phyloP scores from a whole-genome alignment of 2,113 vertebrate species.

The Hydropotes inermis region DNA sequence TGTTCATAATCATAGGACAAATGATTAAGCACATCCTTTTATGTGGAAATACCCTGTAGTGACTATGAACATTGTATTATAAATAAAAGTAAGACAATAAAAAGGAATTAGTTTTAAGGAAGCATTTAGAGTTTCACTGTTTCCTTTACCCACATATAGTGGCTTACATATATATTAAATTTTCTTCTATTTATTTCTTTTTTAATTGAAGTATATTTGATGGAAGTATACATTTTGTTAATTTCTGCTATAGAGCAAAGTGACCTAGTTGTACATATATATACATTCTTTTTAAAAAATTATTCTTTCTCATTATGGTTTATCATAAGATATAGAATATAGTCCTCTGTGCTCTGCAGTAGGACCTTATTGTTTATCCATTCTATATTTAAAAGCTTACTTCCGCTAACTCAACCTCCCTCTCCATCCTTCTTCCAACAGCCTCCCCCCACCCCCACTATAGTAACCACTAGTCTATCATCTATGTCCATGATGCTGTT shows the following conservation, averaged over 20 bases:
- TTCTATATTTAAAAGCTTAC: not conserved
- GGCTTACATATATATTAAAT: not conserved
- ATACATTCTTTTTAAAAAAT: not conserved
- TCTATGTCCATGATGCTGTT: not conserved
- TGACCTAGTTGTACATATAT: not conserved
- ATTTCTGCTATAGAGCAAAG: not conserved
- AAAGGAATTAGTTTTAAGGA: slow-evolving; percentile 74
- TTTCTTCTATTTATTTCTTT: not conserved
- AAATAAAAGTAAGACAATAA: slow-evolving; percentile 76
- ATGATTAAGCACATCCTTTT: slow-evolving; percentile 72
- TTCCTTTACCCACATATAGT: slow-evolving; percentile 54
- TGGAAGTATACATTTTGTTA: not conserved
- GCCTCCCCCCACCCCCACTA: not conserved
- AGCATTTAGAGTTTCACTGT: slow-evolving; percentile 66
- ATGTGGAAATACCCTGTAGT: slow-evolving; percentile 71
- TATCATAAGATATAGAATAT: not conserved
- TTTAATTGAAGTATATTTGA: not conserved
- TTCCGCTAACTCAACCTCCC: not conserved
- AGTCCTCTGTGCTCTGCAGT: not conserved
- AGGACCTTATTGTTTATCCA: not conserved
- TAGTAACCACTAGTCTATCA: not conserved
- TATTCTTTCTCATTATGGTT: not conserved
- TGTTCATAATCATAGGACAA: slow-evolving; percentile 51
- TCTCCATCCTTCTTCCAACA: not conserved
- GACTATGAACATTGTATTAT: slow-evolving; percentile 74